Evolutionary conservation across 2,888 invertebrate species (phyloP), one percentile per base, ranked within the genome.

Genomic region (Cheilosia urbana): DNA sequence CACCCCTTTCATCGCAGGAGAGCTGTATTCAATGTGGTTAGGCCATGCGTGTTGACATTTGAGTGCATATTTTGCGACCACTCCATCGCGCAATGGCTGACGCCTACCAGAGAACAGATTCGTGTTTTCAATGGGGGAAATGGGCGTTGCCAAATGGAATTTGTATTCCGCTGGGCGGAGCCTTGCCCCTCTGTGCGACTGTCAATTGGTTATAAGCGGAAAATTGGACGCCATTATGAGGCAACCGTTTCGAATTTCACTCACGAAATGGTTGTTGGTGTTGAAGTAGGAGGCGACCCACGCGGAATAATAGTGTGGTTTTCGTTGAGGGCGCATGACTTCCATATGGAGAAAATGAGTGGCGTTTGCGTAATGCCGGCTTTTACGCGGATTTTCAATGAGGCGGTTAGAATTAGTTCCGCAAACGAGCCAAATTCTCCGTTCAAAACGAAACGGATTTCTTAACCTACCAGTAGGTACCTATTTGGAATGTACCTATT

Each of bases 161-260:
- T 45, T 13, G 34, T 6, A 42, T 53, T 9, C 19, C 1, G 2
- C 2, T 11, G 53, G 85, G 85, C 85, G 85, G 53, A 21, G 0
- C 21, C 1, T 49, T 68, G 30, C 42, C 71, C 69, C 85, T 75
- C 34, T 68, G 17, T 57, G 66, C 69, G 80, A 17, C 66, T 66
- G 79, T 62, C 76, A 80, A 85, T 85, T 85, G 80, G 85, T 62
- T 57, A 51, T 45, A 76, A 80, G 24, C 85, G 76, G 80, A 63
- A 72, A 66, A 57, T 21, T 37, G 15, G 80, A 66, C 85, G 85
- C 85, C 85, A 85, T 85, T 85, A 85, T 77, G 63, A 15, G 55
- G 42, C 75, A 79, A 84, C 79, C 84, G 84, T 84, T 79, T 84
- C 79, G 34, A 17, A 55, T 82, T 76, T 68, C 75, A 34, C 11